Evolutionary conservation across 2,797 vertebrate genomes (phyloP), one percentile per base, ranked within the genome.

Genomic region (Lagocephalus sceleratus): DNA sequence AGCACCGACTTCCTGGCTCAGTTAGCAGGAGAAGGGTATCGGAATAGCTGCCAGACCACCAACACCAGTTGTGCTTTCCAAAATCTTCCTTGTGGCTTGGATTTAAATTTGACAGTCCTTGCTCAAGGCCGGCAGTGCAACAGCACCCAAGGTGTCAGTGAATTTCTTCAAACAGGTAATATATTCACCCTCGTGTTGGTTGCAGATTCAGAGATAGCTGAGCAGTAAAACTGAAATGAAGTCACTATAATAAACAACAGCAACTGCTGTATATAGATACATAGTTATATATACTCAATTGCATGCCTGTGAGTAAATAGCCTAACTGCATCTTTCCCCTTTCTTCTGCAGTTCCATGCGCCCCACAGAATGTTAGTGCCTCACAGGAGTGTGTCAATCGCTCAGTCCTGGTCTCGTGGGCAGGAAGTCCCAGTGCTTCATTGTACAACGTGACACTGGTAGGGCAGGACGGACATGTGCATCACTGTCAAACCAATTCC

Each of bases 381-480:
- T 17, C 52, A 2, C 55, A 86, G 54, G 55, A 76, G 38, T 92
- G 91, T 73, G 54, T 32, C 5, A 79, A 71, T 54, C 72, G 72
- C 54, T 86, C 86, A 8, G 88, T 81, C 8, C 25, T 66, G 51
- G 81, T 92, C 32, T 81, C 67, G 1, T 93, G 92, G 92, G 22
- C 39, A 6, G 58, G 50, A 45, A 89, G 82, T 38, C 26, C 56
- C 25, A 59, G 68, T 22, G 84, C 83, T 7, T 42, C 65, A 9
- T 57, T 68, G 35, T 91, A 92, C 69, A 87, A 73, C 0, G 78
- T 89, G 57, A 81, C 75, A 1, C 53, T 65, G 9, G 60, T 51
- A 1, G 75, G 60, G 42, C 43, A 6, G 39, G 50, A 74, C 22
- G 87, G 78, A 50, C 44, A 82, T 52, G 51, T 41, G 22, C 75